Evolutionary conservation across 2,888 invertebrate genomes (phyloP).

Genomic region (Dromius quadrimaculatus): DNA sequence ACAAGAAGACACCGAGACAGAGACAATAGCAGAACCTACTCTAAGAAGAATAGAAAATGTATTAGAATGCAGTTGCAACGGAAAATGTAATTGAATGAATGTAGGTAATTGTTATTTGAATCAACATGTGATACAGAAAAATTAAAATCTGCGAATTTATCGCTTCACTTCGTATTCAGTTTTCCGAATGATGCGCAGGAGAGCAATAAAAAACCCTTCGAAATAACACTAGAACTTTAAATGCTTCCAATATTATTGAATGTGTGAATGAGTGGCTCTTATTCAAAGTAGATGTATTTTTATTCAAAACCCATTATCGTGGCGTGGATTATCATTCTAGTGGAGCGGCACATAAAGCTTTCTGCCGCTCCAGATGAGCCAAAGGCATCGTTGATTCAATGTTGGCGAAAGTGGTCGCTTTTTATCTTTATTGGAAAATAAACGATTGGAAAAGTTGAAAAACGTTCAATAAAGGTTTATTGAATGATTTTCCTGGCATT

Average conservation of each 20-base stretch:
- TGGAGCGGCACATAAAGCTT: constrained; percentile 30
- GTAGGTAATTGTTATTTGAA: too few species aligned
- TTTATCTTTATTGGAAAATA: constrained; percentile 43
- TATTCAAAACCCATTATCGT: constrained; percentile 50
- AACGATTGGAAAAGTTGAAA: constrained; percentile 41
- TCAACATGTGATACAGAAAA: too few species aligned
- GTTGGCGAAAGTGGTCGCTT: constrained; percentile 23
- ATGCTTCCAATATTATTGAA: constrained; percentile 30
- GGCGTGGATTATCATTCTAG: background rate
- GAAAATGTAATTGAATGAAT: too few species aligned
- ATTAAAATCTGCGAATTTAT: too few species aligned
- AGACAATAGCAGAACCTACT: too few species aligned
- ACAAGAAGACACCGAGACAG: too few species aligned
- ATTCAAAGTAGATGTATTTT: constrained; percentile 48
- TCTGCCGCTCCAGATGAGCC: background rate
- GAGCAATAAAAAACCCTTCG: constrained; percentile 17
- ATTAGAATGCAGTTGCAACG: too few species aligned
- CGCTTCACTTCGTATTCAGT: too few species aligned
- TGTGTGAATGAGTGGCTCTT: constrained; percentile 26
- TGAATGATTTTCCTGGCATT: too few species aligned
- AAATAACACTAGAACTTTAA: constrained; percentile 17
- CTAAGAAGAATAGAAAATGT: too few species aligned
- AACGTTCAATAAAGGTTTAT: too few species aligned
- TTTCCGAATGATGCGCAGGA: constrained; percentile 10
- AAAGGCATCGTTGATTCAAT: constrained; percentile 34